Base-by-base conservation (phyloP, 1,140 invertebrate genomes). In the Drosophila quadrilineata region DNA sequence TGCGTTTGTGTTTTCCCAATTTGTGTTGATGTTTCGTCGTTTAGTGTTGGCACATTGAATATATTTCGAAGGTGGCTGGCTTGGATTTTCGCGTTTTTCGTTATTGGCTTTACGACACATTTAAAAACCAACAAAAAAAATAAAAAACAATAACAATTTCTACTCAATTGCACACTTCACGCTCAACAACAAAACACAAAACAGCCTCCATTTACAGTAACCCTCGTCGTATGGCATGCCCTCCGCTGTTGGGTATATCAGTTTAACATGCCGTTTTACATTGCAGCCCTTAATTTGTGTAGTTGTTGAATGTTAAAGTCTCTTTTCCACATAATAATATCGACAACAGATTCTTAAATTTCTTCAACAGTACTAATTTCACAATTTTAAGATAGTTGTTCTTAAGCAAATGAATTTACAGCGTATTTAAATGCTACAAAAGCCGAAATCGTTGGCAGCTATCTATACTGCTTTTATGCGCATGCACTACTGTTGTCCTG, bases 181-280 rank as follows among this genome's bases (percentile, higher is more conserved):
- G 74, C 69, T 77, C 65, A 69, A 84, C 77, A 84, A 84, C 79
- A 84, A 84, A 71, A 84, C 58, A 82, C 67, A 76, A 76, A 65
- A 82, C 77, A 76, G 68, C 68, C 73, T 75, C 70, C 62, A 82
- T 75, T 80, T 80, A 82, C 76, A 82, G 76, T 53, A 72, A 80
- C 76, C 76, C 76, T 80, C 76, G 75, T 82, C 71, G 68, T 58
- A 48, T 57, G 29, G 35, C 31, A n/a, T 68, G 33, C 62, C 21
- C 75, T 80, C 54, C 57, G 21, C 16, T 21, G 12, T 5, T 9
- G 0, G 19, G 59, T 22, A 41, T 71, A 2, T 40, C 4, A 3
- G 6, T 2, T 54, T 46, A 5, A n/a, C 0, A 3, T 9, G 5
- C 5, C n/a, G 0, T 17, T 40, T n/a, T n/a, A n/a, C n/a, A n/a